Evolutionary conservation across 2,113 vertebrate genomes (phyloP).

Genomic region (Anguilla rostrata): DNA sequence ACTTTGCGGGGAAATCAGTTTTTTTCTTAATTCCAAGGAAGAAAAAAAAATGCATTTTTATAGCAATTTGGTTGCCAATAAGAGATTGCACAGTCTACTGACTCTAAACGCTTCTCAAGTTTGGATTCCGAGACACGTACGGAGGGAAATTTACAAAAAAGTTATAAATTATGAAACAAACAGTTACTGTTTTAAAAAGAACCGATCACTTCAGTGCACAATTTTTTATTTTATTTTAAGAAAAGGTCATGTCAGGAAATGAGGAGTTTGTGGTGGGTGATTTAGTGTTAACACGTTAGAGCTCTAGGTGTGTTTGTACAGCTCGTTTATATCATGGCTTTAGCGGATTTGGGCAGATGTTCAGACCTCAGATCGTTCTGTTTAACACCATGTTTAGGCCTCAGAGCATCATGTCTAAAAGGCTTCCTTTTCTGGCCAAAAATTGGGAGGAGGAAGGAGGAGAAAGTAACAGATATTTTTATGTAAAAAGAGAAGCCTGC

Average conservation of each 20-base stretch:
- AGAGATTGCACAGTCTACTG: conserved; percentile 99
- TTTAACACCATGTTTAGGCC: conserved; percentile 69
- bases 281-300: conserved; percentile 77
- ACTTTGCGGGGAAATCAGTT: conserved; percentile 80
- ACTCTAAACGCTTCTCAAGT: conserved; percentile 96
- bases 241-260: conserved; percentile 81
- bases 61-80: conserved; percentile 98
- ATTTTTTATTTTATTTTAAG: conserved; percentile 84
- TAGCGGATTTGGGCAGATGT: conserved; percentile 77
- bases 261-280: conserved; percentile 83
- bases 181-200: conserved; percentile 75
- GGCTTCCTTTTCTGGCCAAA: conserved; percentile 77
- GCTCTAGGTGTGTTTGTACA: conserved; percentile 79
- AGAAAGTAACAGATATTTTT: conserved; percentile 69
- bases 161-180: conserved; percentile 2
- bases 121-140: conserved; percentile 90
- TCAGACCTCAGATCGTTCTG: conserved; percentile 67
- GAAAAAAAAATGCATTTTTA: conserved; percentile 78
- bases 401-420: conserved; percentile 20
- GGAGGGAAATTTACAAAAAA: conserved; percentile 61
- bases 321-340: conserved; percentile 85
- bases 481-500: conserved; percentile 62
- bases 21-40: conserved; percentile 66
- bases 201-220: conserved; percentile 77
- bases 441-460: conserved; percentile 85